A percentile compares a stretch with the other conserved stretches of the same genome.
Conservation (phyloP, 1,140 invertebrate genomes). For the Nasonia giraulti region DNA sequence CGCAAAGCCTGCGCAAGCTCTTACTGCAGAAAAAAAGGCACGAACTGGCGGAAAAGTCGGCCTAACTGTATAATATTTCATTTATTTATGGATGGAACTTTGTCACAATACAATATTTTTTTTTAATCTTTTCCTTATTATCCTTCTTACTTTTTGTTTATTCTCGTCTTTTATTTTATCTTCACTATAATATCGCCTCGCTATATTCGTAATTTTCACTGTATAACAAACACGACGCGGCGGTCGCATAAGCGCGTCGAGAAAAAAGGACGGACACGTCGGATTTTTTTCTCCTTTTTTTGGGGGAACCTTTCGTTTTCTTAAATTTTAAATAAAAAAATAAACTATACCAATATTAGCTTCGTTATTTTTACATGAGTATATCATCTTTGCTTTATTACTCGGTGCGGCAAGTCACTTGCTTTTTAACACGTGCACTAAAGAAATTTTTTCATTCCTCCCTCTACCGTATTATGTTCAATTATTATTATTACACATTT, state of each 20-base stretch:
- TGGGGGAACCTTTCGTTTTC: neutral
- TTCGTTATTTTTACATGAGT: slow-evolving; percentile 11
- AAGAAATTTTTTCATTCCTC: slow-evolving; percentile 1
- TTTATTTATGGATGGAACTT: slow-evolving; percentile 76
- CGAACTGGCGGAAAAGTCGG: slow-evolving; percentile 75
- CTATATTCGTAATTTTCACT: slow-evolving; percentile 55
- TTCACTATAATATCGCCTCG: neutral
- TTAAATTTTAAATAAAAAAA: slow-evolving; percentile 42
- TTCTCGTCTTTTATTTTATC: neutral
- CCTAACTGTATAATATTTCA: slow-evolving; percentile 75
- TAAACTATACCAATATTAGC: slow-evolving; percentile 34
- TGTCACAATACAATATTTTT: slow-evolving; percentile 74
- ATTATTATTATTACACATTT: slow-evolving; percentile 21
- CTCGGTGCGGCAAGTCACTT: slow-evolving; percentile 42
- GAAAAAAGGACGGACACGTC: slow-evolving; percentile 49
- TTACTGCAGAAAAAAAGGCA: slow-evolving; percentile 74
- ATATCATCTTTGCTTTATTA: slow-evolving; percentile 40
- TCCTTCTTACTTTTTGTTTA: slow-evolving; percentile 31
- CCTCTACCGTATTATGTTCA: slow-evolving; percentile 19
- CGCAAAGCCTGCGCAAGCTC: slow-evolving; percentile 49
- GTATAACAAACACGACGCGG: slow-evolving; percentile 62
- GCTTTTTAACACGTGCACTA: slow-evolving; percentile 6
- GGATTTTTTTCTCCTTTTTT: slow-evolving; percentile 32
- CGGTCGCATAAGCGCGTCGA: slow-evolving; percentile 35
- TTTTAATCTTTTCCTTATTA: slow-evolving; percentile 59